These are phyloP conservation scores for Motacilla tschutschensis DNA, from an alignment of 2,113 vertebrate species.

Conservation along the genomic window DNA sequence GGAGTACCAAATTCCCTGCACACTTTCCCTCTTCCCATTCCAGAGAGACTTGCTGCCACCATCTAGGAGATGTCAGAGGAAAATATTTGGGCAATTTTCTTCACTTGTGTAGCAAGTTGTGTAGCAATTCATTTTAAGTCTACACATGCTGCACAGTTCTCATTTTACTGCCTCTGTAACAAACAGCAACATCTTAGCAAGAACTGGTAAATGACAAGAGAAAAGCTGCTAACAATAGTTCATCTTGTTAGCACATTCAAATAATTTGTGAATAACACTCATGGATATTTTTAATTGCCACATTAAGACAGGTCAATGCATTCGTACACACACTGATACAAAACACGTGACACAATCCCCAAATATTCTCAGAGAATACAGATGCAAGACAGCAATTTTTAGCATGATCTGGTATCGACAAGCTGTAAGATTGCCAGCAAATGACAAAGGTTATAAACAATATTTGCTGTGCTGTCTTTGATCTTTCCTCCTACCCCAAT, in stretches of 20 bases:
- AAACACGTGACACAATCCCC: not conserved
- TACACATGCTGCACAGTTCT: not conserved
- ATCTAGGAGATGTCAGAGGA: not conserved
- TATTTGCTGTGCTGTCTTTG: not conserved
- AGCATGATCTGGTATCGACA: not conserved
- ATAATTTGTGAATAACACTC: constrained; percentile 9
- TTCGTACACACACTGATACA: not conserved
- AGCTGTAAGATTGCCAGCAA: not conserved
- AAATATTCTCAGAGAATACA: not conserved
- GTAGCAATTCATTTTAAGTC: not conserved
- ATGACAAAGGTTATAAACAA: not conserved
- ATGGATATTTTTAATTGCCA: constrained; percentile 37
- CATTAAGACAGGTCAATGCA: not conserved
- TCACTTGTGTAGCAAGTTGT: constrained; percentile 25
- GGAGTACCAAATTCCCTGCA: constrained; percentile 25
- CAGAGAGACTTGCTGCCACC: not conserved
- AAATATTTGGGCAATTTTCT: constrained; percentile 16
- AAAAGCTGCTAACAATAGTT: constrained; percentile 10
- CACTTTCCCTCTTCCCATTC: not conserved
- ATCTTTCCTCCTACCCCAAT: not conserved
- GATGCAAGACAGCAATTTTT: not conserved
- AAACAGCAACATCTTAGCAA: not conserved
- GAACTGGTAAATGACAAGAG: not conserved
- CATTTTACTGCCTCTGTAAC: not conserved
- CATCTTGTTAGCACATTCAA: constrained; percentile 2